Percentiles rank a stretch among this genome's conserved stretches.
Conservation (phyloP, 1,140 invertebrate species). For the Drosophila elegans region DNA sequence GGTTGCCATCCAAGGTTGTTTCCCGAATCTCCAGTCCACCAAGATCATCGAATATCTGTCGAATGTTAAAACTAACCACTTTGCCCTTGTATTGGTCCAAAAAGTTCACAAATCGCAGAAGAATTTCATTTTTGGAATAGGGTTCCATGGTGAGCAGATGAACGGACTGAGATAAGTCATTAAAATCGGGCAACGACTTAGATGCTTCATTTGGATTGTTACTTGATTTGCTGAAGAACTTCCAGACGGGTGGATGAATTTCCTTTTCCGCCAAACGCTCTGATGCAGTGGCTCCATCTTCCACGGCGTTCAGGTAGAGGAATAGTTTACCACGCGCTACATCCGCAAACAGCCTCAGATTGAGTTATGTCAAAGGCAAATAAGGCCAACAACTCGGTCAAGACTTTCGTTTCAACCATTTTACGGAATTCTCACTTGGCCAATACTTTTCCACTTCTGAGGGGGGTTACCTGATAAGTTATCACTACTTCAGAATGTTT, state of each 20-base stretch:
- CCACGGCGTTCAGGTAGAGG: slow-evolving; percentile 85
- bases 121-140: slow-evolving; percentile 88
- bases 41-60: slow-evolving; percentile 53
- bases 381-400: slow-evolving; percentile 17
- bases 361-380: neutral
- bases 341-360: slow-evolving; percentile 48
- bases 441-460: too few relatives aligned
- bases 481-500: slow-evolving; percentile 34
- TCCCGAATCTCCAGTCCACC: slow-evolving; percentile 58
- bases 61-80: slow-evolving; percentile 79
- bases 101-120: slow-evolving; percentile 95
- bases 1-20: slow-evolving; percentile 74
- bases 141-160: slow-evolving; percentile 95
- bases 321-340: slow-evolving; percentile 91
- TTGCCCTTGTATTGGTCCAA: slow-evolving; percentile 91
- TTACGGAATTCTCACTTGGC: neutral
- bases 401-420: slow-evolving; percentile 3
- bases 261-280: slow-evolving; percentile 59
- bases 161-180: slow-evolving; percentile 88
- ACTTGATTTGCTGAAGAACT: slow-evolving; percentile 78
- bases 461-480: slow-evolving; percentile 22
- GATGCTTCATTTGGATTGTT: slow-evolving; percentile 57
- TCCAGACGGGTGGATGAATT: slow-evolving; percentile 71
- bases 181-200: slow-evolving; percentile 44
- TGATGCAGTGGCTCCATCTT: slow-evolving; percentile 25